These are phyloP conservation scores for Thymallus thymallus DNA, from an alignment of 2,113 vertebrate species.

Conservation along the genomic window DNA sequence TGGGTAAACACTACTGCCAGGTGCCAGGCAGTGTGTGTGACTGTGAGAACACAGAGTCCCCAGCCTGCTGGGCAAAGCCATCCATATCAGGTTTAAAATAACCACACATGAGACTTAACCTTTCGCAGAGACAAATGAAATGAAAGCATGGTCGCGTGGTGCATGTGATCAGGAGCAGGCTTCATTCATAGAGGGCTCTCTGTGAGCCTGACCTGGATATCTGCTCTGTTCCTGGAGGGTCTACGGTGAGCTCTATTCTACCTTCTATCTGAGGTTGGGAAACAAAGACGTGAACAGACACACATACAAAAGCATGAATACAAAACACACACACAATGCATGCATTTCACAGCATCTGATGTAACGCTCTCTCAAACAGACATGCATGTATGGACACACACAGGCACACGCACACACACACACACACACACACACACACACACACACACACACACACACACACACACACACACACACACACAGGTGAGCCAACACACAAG, in stretches of 20 bases:
- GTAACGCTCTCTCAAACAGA: not conserved
- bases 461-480: constrained; percentile 26
- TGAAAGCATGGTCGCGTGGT: constrained; percentile 69
- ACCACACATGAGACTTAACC: constrained; percentile 80
- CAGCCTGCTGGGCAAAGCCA: constrained; percentile 76
- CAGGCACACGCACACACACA: not conserved
- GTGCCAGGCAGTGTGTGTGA: constrained; percentile 18
- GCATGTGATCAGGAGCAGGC: constrained; percentile 65
- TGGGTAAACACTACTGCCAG: constrained; percentile 58
- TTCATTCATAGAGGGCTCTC: constrained; percentile 74
- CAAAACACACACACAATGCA: constrained; percentile 6
- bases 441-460: not conserved
- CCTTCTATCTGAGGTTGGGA: constrained; percentile 65
- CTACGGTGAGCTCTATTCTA: constrained; percentile 59
- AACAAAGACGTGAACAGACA: constrained; percentile 46
- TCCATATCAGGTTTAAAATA: constrained; percentile 82
- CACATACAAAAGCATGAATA: not conserved
- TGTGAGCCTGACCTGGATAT: constrained; percentile 79
- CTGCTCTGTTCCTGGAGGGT: constrained; percentile 72
- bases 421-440: not conserved
- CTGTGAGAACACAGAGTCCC: constrained; percentile 65
- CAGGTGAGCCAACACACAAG: constrained; percentile 42
- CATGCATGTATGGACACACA: not conserved
- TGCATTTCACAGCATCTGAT: not conserved
- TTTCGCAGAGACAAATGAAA: constrained; percentile 80